Evolutionary conservation across 2,113 vertebrate species (phyloP).

Genomic region (Grammomys surdaster): DNA sequence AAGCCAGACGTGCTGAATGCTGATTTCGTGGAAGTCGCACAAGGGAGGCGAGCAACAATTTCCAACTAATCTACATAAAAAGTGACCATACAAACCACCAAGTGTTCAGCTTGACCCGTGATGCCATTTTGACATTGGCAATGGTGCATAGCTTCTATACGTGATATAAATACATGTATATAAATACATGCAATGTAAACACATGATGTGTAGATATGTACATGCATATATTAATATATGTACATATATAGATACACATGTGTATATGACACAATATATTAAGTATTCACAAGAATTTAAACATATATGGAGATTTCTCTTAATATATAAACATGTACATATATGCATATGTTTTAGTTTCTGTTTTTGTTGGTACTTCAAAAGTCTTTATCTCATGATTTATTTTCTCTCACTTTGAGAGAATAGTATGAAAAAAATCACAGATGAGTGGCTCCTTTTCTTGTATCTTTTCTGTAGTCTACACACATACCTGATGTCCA

Average conservation of each 20-base stretch:
- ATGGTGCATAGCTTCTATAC: too few species aligned
- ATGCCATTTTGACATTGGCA: background rate
- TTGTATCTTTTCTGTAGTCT: background rate
- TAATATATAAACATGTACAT: background rate
- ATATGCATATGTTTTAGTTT: background rate
- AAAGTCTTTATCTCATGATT: background rate
- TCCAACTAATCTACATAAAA: conserved; percentile 60
- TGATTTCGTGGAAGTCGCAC: conserved; percentile 81
- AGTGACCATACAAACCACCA: conserved; percentile 27
- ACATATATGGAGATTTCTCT: background rate
- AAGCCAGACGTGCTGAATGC: conserved; percentile 82
- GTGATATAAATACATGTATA: background rate
- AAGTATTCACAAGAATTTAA: background rate
- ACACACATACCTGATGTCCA: background rate
- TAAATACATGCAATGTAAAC: background rate
- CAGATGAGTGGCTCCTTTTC: background rate
- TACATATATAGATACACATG: background rate
- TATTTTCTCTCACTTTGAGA: conserved; percentile 32
- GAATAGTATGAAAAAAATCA: background rate
- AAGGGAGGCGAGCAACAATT: conserved; percentile 74
- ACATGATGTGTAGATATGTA: too few species aligned
- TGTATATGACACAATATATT: background rate
- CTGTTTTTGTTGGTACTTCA: background rate
- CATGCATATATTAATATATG: background rate
- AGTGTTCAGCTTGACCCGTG: background rate